Evolutionary conservation across 2,888 invertebrate genomes (phyloP), one percentile per base, ranked within the genome.

Genomic region (Eupeodes luniger): DNA sequence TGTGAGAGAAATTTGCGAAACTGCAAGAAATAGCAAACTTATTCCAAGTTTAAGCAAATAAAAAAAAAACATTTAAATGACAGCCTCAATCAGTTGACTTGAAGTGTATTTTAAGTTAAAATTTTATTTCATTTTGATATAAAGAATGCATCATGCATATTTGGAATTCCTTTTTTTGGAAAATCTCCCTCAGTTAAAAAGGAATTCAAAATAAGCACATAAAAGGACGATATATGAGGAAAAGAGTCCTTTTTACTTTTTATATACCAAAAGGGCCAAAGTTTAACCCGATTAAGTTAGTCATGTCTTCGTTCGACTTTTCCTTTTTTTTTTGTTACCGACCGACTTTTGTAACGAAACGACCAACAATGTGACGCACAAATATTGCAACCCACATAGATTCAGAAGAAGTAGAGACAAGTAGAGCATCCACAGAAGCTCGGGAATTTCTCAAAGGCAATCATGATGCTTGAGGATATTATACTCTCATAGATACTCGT

Each of bases 271-370:
- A 47, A 49, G 62, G 85, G 64, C 77, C 34, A 72, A 57, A 49
- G 47, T 61, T 81, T 72, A 85, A 85, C 76, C 64, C 69, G 76
- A 81, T 76, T 72, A 85, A 66, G 80, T 76, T 77, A 62, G 79
- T 75, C 53, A 49, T 80, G 78, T 16, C 57, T 40, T 55, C 27
- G 44, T 47, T 55, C 59, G 12, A 40, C 9, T 5, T 7, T 27
- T 36, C n/a, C 51, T 36, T 69, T 10, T 69, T 53, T 51, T 51
- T 67, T 27, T 36, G 34, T 12, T 57, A 34, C n/a, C 49, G 0
- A 67, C 34, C 49, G 3, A 67, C 51, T 51, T 69, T 11, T 40
- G 47, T 44, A 16, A 59, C 16, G n/a, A 44, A 51, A 12, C 53
- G n/a, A 69, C 36, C 67, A 9, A 69, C 69, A 69, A 40, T 70